Conservation (phyloP, 2,797 vertebrate species). For the Parambassis ranga region DNA sequence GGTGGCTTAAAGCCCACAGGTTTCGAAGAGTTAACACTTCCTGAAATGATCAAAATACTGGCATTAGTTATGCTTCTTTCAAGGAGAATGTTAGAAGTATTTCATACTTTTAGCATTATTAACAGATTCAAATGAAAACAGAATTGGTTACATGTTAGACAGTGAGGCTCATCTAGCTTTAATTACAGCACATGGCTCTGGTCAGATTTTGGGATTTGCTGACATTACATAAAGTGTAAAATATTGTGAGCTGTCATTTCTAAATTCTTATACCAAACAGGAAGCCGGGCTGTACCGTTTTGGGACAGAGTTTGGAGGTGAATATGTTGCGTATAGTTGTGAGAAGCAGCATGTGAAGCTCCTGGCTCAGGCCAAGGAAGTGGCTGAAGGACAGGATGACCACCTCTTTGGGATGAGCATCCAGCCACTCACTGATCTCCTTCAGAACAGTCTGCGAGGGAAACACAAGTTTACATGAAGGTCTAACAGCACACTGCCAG, state of each 20-base stretch:
- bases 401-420: slow-evolving; percentile 87
- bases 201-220: neutral
- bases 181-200: too few species aligned
- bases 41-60: slow-evolving; percentile 70
- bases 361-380: slow-evolving; percentile 84
- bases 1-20: slow-evolving; percentile 84
- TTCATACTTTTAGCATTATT: too few species aligned
- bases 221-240: neutral
- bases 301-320: slow-evolving; percentile 85
- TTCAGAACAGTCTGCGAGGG: slow-evolving; percentile 81
- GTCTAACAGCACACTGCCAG: neutral
- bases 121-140: too few species aligned
- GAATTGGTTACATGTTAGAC: too few species aligned
- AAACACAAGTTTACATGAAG: slow-evolving; percentile 1
- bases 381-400: slow-evolving; percentile 91
- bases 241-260: neutral
- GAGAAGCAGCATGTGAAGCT: slow-evolving; percentile 84
- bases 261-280: neutral
- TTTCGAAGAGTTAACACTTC: slow-evolving; percentile 83
- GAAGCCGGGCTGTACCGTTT: slow-evolving; percentile 73
- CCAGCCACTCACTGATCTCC: slow-evolving; percentile 90
- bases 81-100: too few species aligned
- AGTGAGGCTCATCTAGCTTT: too few species aligned
- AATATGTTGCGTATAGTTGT: slow-evolving; percentile 84
- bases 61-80: neutral